Conservation (phyloP, 2,113 vertebrate genomes). For the Antidorcas marsupialis region DNA sequence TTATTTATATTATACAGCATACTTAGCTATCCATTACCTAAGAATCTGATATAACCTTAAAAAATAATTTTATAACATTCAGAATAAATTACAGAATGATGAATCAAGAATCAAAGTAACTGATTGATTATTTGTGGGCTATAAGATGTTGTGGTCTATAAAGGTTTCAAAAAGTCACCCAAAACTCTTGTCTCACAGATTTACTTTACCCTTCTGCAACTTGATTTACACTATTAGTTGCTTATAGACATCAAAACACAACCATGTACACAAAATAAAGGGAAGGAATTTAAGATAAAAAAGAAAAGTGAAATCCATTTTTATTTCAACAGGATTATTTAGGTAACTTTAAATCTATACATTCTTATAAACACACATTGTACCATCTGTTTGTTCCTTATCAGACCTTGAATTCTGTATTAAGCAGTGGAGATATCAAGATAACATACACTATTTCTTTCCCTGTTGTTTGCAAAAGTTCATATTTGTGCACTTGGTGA, state of each 20-base stretch:
- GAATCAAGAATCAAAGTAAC: not conserved
- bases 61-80: not conserved
- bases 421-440: not conserved
- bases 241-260: not conserved
- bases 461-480: not conserved
- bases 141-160: not conserved
- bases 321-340: not conserved
- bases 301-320: not conserved
- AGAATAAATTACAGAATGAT: not conserved
- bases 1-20: not conserved
- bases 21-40: not conserved
- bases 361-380: not conserved
- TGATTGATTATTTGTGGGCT: not conserved
- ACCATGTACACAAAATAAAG: not conserved
- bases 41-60: not conserved
- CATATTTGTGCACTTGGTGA: not conserved
- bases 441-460: not conserved
- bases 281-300: not conserved
- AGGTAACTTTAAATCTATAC: not conserved
- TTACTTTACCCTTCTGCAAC: not conserved
- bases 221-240: not conserved
- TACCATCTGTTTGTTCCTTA: not conserved
- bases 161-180: fast-evolving
- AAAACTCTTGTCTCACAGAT: not conserved
- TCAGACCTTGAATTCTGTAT: not conserved